These are phyloP conservation scores for Empidonax traillii DNA, from an alignment of 2,113 vertebrate species.

Conservation along the genomic window DNA sequence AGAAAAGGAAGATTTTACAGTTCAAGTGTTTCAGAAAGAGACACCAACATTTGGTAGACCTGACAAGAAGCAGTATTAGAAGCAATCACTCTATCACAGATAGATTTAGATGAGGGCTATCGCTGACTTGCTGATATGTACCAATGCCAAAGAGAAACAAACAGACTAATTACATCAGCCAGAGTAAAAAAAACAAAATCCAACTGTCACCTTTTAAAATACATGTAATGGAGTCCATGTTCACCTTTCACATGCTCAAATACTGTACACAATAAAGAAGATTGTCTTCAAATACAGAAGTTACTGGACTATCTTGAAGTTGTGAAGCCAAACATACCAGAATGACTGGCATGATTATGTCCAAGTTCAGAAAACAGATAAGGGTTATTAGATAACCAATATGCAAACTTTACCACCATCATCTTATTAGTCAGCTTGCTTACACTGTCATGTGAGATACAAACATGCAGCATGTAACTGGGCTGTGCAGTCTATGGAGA, in stretches of 20 bases:
- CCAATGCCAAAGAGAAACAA: neutral
- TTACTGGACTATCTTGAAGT: neutral
- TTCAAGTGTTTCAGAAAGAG: neutral
- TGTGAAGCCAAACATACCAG: neutral
- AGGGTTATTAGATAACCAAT: neutral
- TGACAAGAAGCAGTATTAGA: neutral
- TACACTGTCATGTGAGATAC: neutral
- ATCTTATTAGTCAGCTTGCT: neutral
- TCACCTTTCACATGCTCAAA: neutral
- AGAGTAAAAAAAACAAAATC: neutral
- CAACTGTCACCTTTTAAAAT: neutral
- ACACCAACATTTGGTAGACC: neutral
- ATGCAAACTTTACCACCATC: neutral
- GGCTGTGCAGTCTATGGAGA: fast-evolving
- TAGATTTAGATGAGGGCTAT: neutral
- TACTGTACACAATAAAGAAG: neutral
- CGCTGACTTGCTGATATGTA: neutral
- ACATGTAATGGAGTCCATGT: neutral
- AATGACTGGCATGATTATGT: neutral
- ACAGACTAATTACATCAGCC: neutral
- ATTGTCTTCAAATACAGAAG: neutral
- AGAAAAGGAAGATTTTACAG: too few relatives aligned
- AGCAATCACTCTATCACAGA: neutral
- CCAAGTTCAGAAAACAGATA: neutral
- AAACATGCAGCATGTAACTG: neutral